Percentiles rank a stretch among this genome's conserved stretches.
These are phyloP conservation scores for Characodon lateralis DNA, from an alignment of 2,797 vertebrate genomes.

Conservation along the genomic window DNA sequence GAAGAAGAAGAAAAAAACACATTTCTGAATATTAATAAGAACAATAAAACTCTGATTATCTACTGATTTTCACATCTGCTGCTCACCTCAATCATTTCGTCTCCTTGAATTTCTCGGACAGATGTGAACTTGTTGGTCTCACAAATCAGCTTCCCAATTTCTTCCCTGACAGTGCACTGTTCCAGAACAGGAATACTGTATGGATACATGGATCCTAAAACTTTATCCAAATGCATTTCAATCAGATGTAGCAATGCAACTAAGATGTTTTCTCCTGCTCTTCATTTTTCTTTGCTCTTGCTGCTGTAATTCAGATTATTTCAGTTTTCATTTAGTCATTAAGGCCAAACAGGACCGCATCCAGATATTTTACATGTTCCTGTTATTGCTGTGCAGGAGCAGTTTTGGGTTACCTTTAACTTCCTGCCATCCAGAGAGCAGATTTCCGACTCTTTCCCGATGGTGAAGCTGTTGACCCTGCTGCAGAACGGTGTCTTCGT, in stretches of 20 bases:
- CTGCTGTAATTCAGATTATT: neutral
- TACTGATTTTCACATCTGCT: neutral
- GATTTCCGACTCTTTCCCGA: slow-evolving; percentile 85
- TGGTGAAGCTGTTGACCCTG: slow-evolving; percentile 77
- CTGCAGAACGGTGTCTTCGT: slow-evolving; percentile 80
- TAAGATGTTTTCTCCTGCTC: neutral
- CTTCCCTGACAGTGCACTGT: slow-evolving; percentile 83
- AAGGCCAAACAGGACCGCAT: too few relatives aligned
- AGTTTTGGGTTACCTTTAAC: slow-evolving; percentile 49
- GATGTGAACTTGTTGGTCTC: slow-evolving; percentile 82
- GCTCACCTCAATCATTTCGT: slow-evolving; percentile 87
- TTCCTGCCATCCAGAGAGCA: slow-evolving; percentile 66
- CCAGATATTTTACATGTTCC: too few relatives aligned
- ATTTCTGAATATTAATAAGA: neutral
- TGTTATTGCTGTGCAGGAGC: neutral
- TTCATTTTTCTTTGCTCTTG: neutral
- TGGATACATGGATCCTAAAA: neutral
- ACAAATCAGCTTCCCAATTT: slow-evolving; percentile 82
- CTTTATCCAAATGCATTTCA: neutral
- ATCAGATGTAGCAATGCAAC: neutral
- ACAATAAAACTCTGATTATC: neutral
- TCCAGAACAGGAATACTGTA: neutral
- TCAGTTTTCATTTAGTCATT: too few relatives aligned
- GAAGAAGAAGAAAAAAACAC: neutral
- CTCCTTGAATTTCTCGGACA: slow-evolving; percentile 83